These are phyloP conservation scores for Trachelus stipa DNA, from an alignment of 2,888 invertebrate genomes.

Conservation along the genomic window DNA sequence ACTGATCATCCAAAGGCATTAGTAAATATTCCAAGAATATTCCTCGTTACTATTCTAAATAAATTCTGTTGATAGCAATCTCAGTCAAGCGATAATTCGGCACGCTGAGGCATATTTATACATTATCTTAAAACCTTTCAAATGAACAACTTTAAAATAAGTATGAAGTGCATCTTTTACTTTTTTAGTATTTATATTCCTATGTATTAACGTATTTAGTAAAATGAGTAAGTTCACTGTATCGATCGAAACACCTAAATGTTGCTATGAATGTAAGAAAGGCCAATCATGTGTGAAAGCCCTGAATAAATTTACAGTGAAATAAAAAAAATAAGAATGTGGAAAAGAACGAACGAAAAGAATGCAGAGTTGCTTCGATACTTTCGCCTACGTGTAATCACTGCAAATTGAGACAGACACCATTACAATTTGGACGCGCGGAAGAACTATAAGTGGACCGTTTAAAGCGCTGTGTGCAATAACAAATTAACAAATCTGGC, in stretches of 20 bases:
- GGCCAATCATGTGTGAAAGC: not conserved
- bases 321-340: not conserved
- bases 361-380: not conserved
- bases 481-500: conserved; percentile 54
- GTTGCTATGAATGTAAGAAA: not conserved
- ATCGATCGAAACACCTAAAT: not conserved
- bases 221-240: not conserved
- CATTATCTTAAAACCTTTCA: not conserved
- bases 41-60: not conserved
- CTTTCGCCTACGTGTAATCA: conserved; percentile 22
- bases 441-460: conserved; percentile 4
- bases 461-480: conserved; percentile 37
- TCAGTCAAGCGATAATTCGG: not conserved
- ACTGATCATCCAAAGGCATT: not conserved
- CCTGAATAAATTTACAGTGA: not conserved
- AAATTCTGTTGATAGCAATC: not conserved
- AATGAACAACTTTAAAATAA: not conserved
- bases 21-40: not conserved
- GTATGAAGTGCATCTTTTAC: not conserved
- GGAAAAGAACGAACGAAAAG: not conserved
- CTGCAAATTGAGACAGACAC: conserved; percentile 11
- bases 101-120: too few relatives aligned
- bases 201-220: not conserved
- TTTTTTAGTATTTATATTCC: not conserved
- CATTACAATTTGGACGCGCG: conserved; percentile 23